Evolutionary conservation across 1,140 invertebrate species (phyloP), one percentile per base, ranked within the genome.

Genomic region (Armadillidium nasatum): DNA sequence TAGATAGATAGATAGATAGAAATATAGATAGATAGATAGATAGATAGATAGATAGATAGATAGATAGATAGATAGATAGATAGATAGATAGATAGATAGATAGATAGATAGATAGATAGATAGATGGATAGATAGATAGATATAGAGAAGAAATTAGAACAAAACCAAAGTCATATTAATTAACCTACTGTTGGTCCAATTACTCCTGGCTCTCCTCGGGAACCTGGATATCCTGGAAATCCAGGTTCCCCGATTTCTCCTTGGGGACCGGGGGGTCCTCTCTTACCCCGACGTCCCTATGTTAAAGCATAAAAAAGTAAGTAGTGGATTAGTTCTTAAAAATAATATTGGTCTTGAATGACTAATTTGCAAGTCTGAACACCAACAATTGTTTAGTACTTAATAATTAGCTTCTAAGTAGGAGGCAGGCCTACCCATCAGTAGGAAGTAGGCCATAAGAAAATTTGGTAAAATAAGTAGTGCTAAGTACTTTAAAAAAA

Each of bases 201-300:
- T 6, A 22, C 33, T 15, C 73, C 73, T 44, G 73, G 45, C 13
- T 43, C 60, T 9, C 73, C 73, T 68, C 66, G 19, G 19, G 73
- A 67, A 4, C 73, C 73, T 45, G 73, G 73, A 33, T 68, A 75
- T 10, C 73, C 73, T 67, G 73, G 73, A 44, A 74, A 74, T 2
- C 73, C 73, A 33, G 73, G 73, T 6, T 74, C 73, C 22, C 73
- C 73, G n/a, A 23, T 60, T 7, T 13, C 54, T 44, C 73, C 73
- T 11, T 67, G 44, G 13, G 73, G 73, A 23, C 73, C 73, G 11
- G 22, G 60, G 43, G 66, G 66, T n/a, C 73, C 73, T 68, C 73
- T 66, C 33, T 75, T 75, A 44, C 73, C 73, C 45, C 73, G 73
- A 44, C 73, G 73, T 75, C 73, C 73, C 73, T 75, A 54, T 15